Percentiles rank a stretch among this genome's conserved stretches.
These are phyloP conservation scores for Brachyrhaphis roseni DNA, from an alignment of 2,797 vertebrate genomes.

Conservation along the genomic window DNA sequence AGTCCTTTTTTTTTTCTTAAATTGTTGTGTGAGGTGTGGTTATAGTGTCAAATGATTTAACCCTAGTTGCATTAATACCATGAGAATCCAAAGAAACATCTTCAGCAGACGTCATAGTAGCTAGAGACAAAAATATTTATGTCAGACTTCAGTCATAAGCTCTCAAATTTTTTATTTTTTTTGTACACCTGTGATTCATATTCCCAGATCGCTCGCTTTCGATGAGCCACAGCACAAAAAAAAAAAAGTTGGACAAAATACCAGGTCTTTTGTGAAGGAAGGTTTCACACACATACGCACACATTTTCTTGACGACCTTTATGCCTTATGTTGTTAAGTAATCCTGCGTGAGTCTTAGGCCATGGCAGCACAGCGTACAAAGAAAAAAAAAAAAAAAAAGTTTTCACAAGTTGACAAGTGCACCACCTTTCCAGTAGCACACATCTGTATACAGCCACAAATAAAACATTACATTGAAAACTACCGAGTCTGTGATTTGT, in stretches of 20 bases:
- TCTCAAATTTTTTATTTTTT: neutral
- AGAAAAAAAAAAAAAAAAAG: constrained; percentile 4
- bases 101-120: constrained; percentile 8
- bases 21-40: constrained; percentile 16
- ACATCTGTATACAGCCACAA: constrained; percentile 49
- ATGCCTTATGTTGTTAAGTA: constrained; percentile 16
- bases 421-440: constrained; percentile 34
- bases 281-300: neutral
- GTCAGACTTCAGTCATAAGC: neutral
- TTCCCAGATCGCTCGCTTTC: constrained; percentile 8
- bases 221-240: constrained; percentile 18
- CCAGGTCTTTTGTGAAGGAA: constrained; percentile 3
- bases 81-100: constrained; percentile 35
- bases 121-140: constrained; percentile 2
- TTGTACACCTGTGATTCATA: constrained; percentile 3
- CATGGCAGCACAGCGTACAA: constrained; percentile 3
- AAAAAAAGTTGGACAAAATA: constrained; percentile 8
- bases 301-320: neutral
- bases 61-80: neutral
- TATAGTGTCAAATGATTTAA: constrained; percentile 37
- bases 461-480: constrained; percentile 51
- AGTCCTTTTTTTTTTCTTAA: neutral
- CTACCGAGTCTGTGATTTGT: constrained; percentile 53
- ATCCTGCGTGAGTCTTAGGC: constrained; percentile 17
- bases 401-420: constrained; percentile 25